These are phyloP conservation scores for Buceros bicornis DNA, from an alignment of 2,797 vertebrate species.

Conservation along the genomic window DNA sequence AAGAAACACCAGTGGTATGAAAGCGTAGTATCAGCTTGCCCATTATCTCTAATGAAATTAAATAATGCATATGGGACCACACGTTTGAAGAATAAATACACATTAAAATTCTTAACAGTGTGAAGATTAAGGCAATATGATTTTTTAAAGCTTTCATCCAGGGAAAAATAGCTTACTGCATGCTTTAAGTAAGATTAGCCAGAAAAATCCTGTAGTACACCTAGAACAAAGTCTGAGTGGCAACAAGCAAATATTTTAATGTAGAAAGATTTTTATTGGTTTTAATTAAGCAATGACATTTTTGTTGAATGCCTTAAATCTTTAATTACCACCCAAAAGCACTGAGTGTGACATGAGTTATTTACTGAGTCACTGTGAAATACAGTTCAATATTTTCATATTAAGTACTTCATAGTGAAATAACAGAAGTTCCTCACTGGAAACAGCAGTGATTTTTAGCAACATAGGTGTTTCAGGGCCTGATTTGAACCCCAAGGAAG, in stretches of 20 bases:
- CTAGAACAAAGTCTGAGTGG: conserved; percentile 19
- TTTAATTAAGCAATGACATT: conserved; percentile 34
- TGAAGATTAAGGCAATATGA: conserved; percentile 45
- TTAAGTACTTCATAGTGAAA: conserved; percentile 2
- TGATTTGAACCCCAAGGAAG: not conserved
- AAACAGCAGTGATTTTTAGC: not conserved
- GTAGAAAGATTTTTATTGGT: conserved; percentile 16
- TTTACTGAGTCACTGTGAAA: conserved; percentile 35
- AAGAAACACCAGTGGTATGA: not conserved
- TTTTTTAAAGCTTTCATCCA: conserved; percentile 56
- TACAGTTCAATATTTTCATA: not conserved
- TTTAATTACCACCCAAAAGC: conserved; percentile 48
- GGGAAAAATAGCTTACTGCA: conserved; percentile 36
- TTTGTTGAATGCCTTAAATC: conserved; percentile 33
- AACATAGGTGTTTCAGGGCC: not conserved
- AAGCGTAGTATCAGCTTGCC: conserved; percentile 55
- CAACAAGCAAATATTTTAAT: conserved; percentile 36
- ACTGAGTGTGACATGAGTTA: not conserved
- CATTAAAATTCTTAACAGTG: conserved; percentile 51
- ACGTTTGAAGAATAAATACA: conserved; percentile 63
- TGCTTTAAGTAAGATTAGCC: conserved; percentile 48
- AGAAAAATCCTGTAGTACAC: conserved; percentile 21
- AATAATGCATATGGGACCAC: conserved; percentile 54
- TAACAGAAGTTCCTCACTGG: not conserved
- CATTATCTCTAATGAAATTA: conserved; percentile 68